Conservation (phyloP, 2,113 vertebrate species). For the Elephantulus edwardii region DNA sequence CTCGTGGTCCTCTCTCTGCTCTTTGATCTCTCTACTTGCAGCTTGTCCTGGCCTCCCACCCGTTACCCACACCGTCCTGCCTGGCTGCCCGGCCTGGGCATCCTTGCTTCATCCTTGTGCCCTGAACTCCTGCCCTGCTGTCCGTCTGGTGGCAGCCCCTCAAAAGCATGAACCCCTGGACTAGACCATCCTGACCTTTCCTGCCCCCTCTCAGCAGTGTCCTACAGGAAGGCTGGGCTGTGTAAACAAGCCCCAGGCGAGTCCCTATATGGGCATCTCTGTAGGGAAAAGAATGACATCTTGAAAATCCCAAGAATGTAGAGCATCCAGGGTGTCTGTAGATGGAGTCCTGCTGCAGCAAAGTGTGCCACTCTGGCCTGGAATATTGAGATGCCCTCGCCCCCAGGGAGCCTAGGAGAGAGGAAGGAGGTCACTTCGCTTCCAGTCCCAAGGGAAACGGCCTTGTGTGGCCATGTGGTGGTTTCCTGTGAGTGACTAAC, state of each 20-base stretch:
- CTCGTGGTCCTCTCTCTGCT: no score
- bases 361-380: not conserved
- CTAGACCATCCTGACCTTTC: not conserved
- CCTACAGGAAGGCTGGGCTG: not conserved
- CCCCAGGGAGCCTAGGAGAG: not conserved
- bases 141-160: not conserved
- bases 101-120: no score
- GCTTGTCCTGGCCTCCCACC: accelerated
- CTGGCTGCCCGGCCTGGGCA: not conserved
- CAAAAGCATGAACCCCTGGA: not conserved
- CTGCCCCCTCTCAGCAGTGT: not conserved
- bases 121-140: not conserved
- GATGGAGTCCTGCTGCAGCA: not conserved
- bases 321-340: not conserved
- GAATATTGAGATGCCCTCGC: not conserved
- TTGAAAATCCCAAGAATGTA: slow-evolving; percentile 50
- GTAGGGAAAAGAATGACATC: not conserved
- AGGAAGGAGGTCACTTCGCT: no score
- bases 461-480: not conserved
- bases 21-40: accelerated
- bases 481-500: not conserved
- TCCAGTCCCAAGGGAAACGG: not conserved
- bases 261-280: slow-evolving; percentile 43
- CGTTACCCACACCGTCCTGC: not conserved
- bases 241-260: not conserved